Evolutionary conservation across 2,888 invertebrate species (phyloP), one percentile per base, ranked within the genome.

Genomic region (Willowsia nigromaculata): DNA sequence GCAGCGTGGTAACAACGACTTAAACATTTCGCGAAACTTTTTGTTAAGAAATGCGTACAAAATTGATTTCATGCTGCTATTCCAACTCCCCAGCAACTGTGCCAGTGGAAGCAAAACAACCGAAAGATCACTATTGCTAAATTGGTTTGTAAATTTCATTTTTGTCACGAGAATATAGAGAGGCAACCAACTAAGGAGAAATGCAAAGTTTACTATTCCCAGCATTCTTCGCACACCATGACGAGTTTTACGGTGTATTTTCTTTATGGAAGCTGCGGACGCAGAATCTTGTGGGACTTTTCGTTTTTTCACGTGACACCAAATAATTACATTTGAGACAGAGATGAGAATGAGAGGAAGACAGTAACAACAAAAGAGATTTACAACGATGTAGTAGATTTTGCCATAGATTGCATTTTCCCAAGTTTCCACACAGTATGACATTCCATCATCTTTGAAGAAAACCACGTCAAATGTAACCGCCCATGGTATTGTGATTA

Each of bases 141-240:
- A 95, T 91, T 96, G 95, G 47, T 96, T 95, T 71, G 97, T 96
- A 13, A 91, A 90, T 93, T 98, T 98, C 93, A 98, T 96, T 93
- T 97, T 95, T 0, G 98, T 96, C 93, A 97, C 97, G 93, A 98
- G 97, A 43, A 96, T 96, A 94, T 98, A 98, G 47, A 98, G 95
- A 0, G 98, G 98, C 93, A 98, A 95, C 98, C 98, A 98, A 47
- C 98, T 98, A 2, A 98, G 94, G 0, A 98, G 97, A 94, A 98
- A 98, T 18, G 98, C 94, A 83, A 98, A 96, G 18, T 98, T 98
- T 40, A 98, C 98, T 25, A 96, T 97, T 0, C 98, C 96, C 90
- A 98, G 95, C 98, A 98, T 98, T 94, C 98, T 98, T 22, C 98
- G 97, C 62, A 98, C 98, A 94, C 98, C 98, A 53, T 98, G 97